Percentiles rank a stretch among this genome's conserved stretches.
Conservation (phyloP, 2,113 vertebrate species). For the Nestor notabilis region DNA sequence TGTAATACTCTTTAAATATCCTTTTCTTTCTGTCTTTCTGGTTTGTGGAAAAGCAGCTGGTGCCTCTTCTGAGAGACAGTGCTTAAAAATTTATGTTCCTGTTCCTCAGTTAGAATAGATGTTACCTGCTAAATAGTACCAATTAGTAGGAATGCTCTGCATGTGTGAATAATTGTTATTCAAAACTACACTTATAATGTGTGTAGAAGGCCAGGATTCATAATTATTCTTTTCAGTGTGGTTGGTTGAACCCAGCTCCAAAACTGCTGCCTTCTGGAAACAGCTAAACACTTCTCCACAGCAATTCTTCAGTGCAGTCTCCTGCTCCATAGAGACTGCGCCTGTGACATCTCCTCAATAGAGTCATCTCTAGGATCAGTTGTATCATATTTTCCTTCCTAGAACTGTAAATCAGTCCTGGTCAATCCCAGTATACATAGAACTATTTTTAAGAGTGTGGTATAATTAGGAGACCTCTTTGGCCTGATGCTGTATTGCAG, state of each 20-base stretch:
- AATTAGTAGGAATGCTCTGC: neutral
- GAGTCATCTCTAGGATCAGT: neutral
- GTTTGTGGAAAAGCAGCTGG: neutral
- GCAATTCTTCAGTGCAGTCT: neutral
- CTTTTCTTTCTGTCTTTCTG: neutral
- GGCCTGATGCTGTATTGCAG: neutral
- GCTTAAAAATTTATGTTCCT: neutral
- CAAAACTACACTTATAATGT: neutral
- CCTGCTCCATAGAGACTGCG: neutral
- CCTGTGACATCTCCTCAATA: neutral
- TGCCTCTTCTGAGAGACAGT: neutral
- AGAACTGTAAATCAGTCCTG: slow-evolving; percentile 8
- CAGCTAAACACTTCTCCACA: neutral
- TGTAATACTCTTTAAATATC: neutral
- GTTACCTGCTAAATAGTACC: neutral
- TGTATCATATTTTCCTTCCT: neutral
- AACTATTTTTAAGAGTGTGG: neutral
- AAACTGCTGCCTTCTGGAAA: neutral
- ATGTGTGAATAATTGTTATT: neutral
- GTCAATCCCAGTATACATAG: neutral
- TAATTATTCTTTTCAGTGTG: neutral
- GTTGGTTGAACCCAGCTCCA: neutral
- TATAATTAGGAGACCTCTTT: neutral
- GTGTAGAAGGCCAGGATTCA: neutral
- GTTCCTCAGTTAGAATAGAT: neutral